Evolutionary conservation across 2,113 vertebrate species (phyloP).

Genomic region (Myrmecophaga tridactyla): DNA sequence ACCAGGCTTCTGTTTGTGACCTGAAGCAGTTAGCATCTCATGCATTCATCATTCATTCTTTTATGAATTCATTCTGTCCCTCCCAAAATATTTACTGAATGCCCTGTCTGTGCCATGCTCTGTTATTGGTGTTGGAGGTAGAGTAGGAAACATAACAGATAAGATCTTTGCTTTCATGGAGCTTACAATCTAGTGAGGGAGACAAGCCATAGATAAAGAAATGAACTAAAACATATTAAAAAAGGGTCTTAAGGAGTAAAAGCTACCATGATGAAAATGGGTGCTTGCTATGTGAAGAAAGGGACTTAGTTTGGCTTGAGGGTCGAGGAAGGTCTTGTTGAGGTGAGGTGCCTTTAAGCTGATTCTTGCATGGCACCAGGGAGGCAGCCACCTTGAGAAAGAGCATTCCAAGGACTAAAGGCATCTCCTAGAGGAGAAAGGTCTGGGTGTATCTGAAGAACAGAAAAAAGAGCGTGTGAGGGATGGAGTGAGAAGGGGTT

Average conservation of each 20-base stretch:
- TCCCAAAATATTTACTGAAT: background rate
- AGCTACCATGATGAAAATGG: background rate
- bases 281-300: background rate
- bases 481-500: background rate
- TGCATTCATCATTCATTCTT: background rate
- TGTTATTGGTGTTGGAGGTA: background rate
- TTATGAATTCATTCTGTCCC: background rate
- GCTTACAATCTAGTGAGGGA: background rate
- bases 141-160: background rate
- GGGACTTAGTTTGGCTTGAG: background rate
- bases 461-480: background rate
- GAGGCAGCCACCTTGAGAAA: background rate
- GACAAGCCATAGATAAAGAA: background rate
- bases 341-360: background rate
- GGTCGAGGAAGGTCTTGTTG: background rate
- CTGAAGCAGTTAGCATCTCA: background rate
- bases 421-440: rapidly evolving
- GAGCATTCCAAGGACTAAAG: background rate
- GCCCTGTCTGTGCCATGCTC: background rate
- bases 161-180: background rate
- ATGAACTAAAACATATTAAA: constrained; percentile 2
- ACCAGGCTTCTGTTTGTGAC: background rate
- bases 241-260: background rate
- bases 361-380: background rate
- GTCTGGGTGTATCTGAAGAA: background rate